phyloP scores from a whole-genome alignment of 2,113 vertebrate species.

The Ploceus nigricollis region DNA sequence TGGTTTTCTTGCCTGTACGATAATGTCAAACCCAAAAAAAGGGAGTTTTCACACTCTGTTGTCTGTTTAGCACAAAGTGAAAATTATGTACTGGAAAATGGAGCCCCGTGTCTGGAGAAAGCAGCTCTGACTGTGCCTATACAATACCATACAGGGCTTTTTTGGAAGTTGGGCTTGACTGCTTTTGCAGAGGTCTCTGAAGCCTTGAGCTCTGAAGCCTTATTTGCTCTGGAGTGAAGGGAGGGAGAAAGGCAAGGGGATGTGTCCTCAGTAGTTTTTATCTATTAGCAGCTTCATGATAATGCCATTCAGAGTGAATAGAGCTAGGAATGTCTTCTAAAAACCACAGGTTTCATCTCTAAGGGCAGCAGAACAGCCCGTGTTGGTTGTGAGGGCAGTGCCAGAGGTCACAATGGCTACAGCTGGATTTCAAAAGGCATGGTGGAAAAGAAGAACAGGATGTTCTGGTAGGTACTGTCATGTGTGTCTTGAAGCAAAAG shows the following conservation, averaged over 20 bases:
- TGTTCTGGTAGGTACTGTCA: background rate
- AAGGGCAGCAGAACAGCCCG: background rate
- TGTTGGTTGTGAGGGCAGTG: background rate
- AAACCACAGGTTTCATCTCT: background rate
- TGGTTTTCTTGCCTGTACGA: conserved; percentile 43
- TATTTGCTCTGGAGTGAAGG: background rate
- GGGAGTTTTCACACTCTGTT: conserved; percentile 44
- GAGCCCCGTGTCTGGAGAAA: background rate
- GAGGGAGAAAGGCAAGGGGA: background rate
- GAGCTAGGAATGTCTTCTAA: background rate
- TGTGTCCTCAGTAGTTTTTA: background rate
- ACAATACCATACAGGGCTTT: background rate
- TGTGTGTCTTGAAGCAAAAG: background rate
- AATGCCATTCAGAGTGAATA: background rate
- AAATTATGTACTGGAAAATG: conserved; percentile 37
- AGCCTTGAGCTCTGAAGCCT: background rate
- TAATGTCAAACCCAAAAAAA: conserved; percentile 60
- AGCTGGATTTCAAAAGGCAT: background rate
- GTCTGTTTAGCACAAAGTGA: conserved; percentile 30
- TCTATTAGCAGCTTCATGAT: background rate
- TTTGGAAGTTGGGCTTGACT: background rate
- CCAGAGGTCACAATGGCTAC: background rate
- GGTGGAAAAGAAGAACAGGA: background rate
- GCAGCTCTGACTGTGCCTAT: background rate
- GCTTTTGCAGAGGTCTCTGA: background rate